phyloP scores from a whole-genome alignment of 1,140 invertebrate genomes.

The Sycophila sp. region DNA sequence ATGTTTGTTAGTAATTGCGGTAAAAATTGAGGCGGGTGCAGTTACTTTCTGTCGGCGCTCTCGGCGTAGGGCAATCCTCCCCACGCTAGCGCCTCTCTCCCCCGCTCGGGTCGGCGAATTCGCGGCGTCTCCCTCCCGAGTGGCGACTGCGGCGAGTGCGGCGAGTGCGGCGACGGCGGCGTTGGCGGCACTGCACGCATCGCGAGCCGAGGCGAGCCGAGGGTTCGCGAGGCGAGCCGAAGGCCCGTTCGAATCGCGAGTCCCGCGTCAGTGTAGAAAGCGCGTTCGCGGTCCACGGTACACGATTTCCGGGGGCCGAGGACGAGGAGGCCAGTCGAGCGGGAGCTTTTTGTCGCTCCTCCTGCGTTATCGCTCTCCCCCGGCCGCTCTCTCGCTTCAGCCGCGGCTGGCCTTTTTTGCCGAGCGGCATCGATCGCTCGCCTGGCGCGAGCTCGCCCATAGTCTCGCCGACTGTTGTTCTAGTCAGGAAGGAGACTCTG shows the following conservation, averaged over 20 bases:
- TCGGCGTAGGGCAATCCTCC: neutral
- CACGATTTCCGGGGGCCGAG: slow-evolving; percentile 59
- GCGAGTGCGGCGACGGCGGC: too few relatives aligned
- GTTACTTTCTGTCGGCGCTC: too few relatives aligned
- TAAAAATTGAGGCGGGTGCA: too few relatives aligned
- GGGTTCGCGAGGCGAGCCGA: slow-evolving; percentile 57
- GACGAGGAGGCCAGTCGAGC: slow-evolving; percentile 27
- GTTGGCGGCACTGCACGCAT: too few relatives aligned
- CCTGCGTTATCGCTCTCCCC: neutral
- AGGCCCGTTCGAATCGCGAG: slow-evolving; percentile 62
- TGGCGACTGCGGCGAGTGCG: too few relatives aligned
- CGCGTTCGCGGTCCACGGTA: slow-evolving; percentile 68
- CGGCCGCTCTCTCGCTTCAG: neutral
- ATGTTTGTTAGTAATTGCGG: too few relatives aligned
- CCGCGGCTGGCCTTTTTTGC: neutral
- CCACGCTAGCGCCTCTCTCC: neutral
- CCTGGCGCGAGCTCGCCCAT: too few relatives aligned
- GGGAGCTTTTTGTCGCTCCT: slow-evolving; percentile 40
- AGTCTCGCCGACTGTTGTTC: too few relatives aligned
- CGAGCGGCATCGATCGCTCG: too few relatives aligned
- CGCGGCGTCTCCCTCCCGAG: too few relatives aligned
- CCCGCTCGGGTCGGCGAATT: too few relatives aligned
- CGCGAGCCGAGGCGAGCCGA: slow-evolving; percentile 51
- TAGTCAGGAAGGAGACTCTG: too few relatives aligned
- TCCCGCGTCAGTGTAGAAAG: slow-evolving; percentile 67